These are phyloP conservation scores for Columba janthina DNA, from an alignment of 2,113 vertebrate species.

Conservation along the genomic window DNA sequence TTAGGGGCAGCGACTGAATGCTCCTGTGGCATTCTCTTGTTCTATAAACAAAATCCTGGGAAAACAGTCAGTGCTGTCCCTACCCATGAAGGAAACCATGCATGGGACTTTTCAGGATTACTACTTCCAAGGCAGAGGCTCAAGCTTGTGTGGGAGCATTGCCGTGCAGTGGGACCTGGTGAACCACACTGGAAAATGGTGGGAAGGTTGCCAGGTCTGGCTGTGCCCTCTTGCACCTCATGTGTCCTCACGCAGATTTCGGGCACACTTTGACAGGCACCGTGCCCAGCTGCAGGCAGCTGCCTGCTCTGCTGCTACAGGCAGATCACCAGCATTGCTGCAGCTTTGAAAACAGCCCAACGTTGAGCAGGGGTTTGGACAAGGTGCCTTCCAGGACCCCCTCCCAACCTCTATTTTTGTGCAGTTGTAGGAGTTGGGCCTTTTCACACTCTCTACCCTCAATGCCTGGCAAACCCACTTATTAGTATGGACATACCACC, in stretches of 20 bases:
- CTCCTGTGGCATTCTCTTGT: background rate
- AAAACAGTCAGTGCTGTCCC: background rate
- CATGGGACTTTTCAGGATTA: background rate
- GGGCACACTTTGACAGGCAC: background rate
- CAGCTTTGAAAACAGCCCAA: background rate
- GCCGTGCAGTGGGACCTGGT: background rate
- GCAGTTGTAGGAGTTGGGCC: background rate
- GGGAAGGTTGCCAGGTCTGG: background rate
- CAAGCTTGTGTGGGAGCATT: accelerated
- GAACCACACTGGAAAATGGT: background rate
- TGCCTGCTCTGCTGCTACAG: background rate
- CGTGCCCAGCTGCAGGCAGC: background rate
- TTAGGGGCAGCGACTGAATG: background rate
- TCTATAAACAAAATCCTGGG: background rate
- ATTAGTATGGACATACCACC: too few species aligned
- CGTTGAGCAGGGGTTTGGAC: accelerated
- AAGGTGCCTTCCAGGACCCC: background rate
- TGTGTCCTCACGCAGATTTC: accelerated
- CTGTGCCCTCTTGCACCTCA: background rate
- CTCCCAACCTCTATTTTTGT: background rate
- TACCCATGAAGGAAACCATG: background rate
- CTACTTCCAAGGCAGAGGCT: background rate
- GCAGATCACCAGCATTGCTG: background rate
- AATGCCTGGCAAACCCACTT: background rate
- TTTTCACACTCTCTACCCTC: background rate